Percentiles rank a stretch among this genome's conserved stretches.
These are phyloP conservation scores for Troides oblongomaculatus DNA, from an alignment of 2,888 invertebrate genomes.

Conservation along the genomic window DNA sequence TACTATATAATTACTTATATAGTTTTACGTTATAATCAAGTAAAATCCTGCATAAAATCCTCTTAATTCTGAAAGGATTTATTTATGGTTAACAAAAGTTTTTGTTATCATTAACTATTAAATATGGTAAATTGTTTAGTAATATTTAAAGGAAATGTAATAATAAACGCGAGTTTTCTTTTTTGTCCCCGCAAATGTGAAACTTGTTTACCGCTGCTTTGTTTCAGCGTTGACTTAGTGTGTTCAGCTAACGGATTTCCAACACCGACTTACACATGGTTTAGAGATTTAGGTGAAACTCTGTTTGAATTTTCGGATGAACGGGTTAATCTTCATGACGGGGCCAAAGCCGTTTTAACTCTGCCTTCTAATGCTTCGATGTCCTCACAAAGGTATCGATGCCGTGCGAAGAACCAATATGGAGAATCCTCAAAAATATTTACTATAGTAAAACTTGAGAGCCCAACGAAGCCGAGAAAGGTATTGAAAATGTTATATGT, in stretches of 20 bases:
- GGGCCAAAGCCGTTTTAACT: conserved; percentile 44
- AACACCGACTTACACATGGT: conserved; percentile 57
- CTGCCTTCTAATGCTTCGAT: conserved; percentile 47
- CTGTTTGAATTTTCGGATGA: conserved; percentile 50
- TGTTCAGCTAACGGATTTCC: conserved; percentile 59
- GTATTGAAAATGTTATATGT: conserved; percentile 42
- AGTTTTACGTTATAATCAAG: not conserved
- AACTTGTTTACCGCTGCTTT: conserved; percentile 2
- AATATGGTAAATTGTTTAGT: not conserved
- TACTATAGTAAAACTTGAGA: conserved; percentile 45
- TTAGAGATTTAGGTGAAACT: conserved; percentile 45
- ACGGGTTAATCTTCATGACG: conserved; percentile 44
- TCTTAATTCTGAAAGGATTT: not conserved
- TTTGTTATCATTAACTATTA: not conserved
- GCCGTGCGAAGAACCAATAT: conserved; percentile 52
- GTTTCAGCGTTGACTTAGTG: conserved; percentile 55
- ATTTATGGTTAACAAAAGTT: not conserved
- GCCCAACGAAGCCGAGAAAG: conserved; percentile 49
- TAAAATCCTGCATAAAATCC: not conserved
- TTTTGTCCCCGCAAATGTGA: not conserved
- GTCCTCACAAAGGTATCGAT: conserved; percentile 51
- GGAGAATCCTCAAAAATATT: conserved; percentile 50
- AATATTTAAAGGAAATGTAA: not conserved
- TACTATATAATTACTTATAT: no score
- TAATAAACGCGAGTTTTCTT: not conserved